Conservation (phyloP, 2,797 vertebrate species). For the Gambusia yucatana region DNA sequence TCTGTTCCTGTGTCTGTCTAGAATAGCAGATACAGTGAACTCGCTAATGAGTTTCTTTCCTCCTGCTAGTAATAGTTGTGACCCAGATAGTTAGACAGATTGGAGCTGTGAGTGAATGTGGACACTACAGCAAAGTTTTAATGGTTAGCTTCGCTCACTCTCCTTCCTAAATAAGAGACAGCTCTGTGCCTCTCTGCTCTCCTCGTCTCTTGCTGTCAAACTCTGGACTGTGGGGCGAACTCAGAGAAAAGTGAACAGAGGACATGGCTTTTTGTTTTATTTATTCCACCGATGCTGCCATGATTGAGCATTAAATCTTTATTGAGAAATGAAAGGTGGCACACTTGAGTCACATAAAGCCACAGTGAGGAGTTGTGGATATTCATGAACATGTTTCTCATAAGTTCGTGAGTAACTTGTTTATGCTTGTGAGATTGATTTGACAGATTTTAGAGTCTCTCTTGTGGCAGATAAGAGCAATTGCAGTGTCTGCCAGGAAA, state of each 20-base stretch:
- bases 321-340: neutral
- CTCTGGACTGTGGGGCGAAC: constrained; percentile 5
- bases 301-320: neutral
- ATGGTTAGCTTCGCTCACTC: constrained; percentile 7
- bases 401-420: neutral
- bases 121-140: constrained; percentile 6
- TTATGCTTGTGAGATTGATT: constrained; percentile 2
- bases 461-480: constrained; percentile 9
- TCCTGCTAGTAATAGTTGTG: constrained; percentile 6
- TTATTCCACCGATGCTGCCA: constrained; percentile 1
- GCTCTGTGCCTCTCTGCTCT: neutral
- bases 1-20: neutral
- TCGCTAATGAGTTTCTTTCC: neutral
- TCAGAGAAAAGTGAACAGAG: neutral
- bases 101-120: neutral
- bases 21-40: neutral
- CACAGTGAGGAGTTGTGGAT: neutral
- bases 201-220: neutral
- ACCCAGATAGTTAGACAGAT: constrained; percentile 22
- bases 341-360: constrained; percentile 4
- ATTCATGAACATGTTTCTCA: neutral
- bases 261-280: neutral
- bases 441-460: constrained; percentile 5
- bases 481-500: constrained; percentile 6
- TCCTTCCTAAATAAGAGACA: constrained; percentile 9